Conservation (phyloP, 2,888 invertebrate genomes). For the Papilio gigon region DNA sequence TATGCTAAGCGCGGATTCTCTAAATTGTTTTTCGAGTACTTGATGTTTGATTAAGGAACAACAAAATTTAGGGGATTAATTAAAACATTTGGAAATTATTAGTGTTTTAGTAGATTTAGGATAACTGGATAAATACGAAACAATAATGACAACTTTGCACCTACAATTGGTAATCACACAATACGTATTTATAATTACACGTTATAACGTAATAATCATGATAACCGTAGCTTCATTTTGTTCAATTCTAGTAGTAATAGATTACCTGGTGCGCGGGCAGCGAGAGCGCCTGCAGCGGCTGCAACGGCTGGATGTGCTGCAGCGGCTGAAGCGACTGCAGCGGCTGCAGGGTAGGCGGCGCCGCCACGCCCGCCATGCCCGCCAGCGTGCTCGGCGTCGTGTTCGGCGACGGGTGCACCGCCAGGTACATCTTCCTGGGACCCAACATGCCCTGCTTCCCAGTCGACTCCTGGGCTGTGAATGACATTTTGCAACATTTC, state of each 20-base stretch:
- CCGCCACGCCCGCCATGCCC: constrained; percentile 61
- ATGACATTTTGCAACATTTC: not conserved
- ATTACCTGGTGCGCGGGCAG: constrained; percentile 79
- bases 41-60: not conserved
- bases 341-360: constrained; percentile 48
- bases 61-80: not conserved
- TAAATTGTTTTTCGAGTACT: not conserved
- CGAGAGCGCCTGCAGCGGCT: constrained; percentile 53
- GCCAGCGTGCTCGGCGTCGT: constrained; percentile 65
- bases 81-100: not conserved
- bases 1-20: not conserved
- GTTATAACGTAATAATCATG: constrained; percentile 17
- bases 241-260: constrained; percentile 68
- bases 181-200: constrained; percentile 17
- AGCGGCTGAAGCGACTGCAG: constrained; percentile 51
- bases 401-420: constrained; percentile 87
- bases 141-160: constrained; percentile 32
- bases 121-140: constrained; percentile 17
- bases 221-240: constrained; percentile 18
- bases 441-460: constrained; percentile 93
- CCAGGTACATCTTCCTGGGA: constrained; percentile 92
- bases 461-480: constrained; percentile 90
- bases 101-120: not conserved
- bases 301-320: constrained; percentile 51
- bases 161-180: constrained; percentile 26